Evolutionary conservation across 2,888 invertebrate genomes (phyloP).

Genomic region (Tridacna gigas): DNA sequence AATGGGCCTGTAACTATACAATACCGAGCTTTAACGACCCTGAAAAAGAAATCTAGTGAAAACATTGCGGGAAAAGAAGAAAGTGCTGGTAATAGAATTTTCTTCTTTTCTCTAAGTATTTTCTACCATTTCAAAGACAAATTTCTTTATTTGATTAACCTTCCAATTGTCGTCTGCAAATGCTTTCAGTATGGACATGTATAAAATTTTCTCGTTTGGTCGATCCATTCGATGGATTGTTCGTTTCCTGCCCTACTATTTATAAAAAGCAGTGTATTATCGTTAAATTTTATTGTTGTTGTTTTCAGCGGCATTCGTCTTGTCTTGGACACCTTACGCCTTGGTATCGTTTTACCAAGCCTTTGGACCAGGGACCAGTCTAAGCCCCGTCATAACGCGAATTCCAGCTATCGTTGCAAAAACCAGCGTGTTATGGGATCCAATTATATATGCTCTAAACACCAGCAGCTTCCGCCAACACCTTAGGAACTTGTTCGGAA

Average conservation of each 20-base stretch:
- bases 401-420: slow-evolving; percentile 21
- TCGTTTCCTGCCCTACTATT: no score
- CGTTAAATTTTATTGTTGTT: background rate
- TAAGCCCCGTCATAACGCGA: slow-evolving; percentile 15
- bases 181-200: no score
- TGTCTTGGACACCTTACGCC: slow-evolving; percentile 42
- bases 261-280: no score
- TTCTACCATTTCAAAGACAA: no score
- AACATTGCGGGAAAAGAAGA: background rate
- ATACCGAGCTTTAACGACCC: background rate
- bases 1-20: no score
- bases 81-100: no score
- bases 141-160: no score
- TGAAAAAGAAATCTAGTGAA: background rate
- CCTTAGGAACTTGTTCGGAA: background rate
- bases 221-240: no score
- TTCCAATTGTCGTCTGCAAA: no score
- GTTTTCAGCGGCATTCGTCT: slow-evolving; percentile 29
- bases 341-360: slow-evolving; percentile 37
- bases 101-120: no score
- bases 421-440: slow-evolving; percentile 18
- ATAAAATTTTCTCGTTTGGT: no score
- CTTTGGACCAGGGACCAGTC: slow-evolving; percentile 18
- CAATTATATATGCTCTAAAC: slow-evolving; percentile 12
- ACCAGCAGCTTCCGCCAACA: slow-evolving; percentile 6